Evolutionary conservation across 2,888 invertebrate genomes (phyloP), one percentile per base, ranked within the genome.

Genomic region (Eristalis pertinax): DNA sequence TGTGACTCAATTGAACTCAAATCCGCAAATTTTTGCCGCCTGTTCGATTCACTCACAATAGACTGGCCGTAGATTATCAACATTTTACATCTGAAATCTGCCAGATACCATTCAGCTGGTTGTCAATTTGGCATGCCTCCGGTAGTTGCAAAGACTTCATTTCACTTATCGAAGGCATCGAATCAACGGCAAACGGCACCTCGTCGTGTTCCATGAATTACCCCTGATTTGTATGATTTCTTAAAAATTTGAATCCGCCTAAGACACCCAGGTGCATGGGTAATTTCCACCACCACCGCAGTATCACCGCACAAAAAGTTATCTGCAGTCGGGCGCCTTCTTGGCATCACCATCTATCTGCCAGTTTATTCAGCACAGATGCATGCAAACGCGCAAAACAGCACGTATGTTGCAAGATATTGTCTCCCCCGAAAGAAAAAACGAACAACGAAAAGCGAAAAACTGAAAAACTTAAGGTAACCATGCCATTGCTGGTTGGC

Each of bases 401-500:
- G 29, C 72, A 80, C 62, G 87, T 74, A 76, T 84, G 84, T 84
- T 84, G 84, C 75, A 87, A 87, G 79, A 84, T 69, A 84, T 84
- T 87, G 84, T 87, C 84, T 84, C 87, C 87, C 79, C 73, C 79
- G 50, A 50, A 50, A 19, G 50, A 1, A 50, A 50, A 50, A 75
- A 78, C 68, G 60, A 70, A 38, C 11, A 38, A 38, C 38, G 38
- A 62, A 70, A 58, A 64, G 29, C 8, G 41, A 58, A 78, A 72
- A 58, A 64, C 41, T 10, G 41, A 58, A 82, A 72, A 84, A 84
- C 75, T 80, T 84, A 76, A 84, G 84, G 69, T 80, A 87, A 79
- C 79, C 84, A 79, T 87, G 80, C 79, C 84, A 80, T 69, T 84
- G 73, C 84, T 84, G 70, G 50, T 76, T 84, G 77, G 50, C 81